phyloP scores from a whole-genome alignment of 2,797 vertebrate species.

The Simalia tracyae region DNA sequence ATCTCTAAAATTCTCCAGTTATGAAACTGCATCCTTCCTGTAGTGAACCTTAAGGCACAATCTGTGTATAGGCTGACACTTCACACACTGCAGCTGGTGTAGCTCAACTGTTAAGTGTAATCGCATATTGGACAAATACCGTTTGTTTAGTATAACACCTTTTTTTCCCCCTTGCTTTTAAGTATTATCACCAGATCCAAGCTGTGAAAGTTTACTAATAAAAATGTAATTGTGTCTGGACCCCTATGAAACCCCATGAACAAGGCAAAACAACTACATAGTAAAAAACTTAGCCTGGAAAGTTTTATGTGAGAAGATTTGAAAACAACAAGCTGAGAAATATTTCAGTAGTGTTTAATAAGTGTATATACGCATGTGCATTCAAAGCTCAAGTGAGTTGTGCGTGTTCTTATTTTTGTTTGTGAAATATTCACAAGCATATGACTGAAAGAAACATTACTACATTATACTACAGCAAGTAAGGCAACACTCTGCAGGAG shows the following conservation, averaged over 20 bases:
- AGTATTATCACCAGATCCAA: neutral
- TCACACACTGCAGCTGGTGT: neutral
- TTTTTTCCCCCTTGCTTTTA: neutral
- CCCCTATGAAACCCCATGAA: neutral
- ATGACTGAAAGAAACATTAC: neutral
- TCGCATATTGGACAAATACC: neutral
- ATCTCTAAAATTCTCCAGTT: neutral
- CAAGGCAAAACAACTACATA: neutral
- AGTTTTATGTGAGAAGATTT: neutral
- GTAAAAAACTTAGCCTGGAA: neutral
- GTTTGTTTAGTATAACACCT: neutral
- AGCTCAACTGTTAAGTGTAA: slow-evolving; percentile 1
- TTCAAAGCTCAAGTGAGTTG: neutral
- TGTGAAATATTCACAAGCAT: neutral
- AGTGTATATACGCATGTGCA: neutral
- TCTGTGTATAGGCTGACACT: neutral
- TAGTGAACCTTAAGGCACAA: neutral
- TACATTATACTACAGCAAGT: neutral
- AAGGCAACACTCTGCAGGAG: neutral
- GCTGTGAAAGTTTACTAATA: neutral
- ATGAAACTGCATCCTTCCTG: neutral
- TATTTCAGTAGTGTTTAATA: neutral
- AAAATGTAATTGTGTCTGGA: neutral
- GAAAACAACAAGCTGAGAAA: neutral
- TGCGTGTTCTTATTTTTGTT: neutral